Base-by-base conservation (phyloP, 2,797 vertebrate genomes). In the Oryzias sinensis region DNA sequence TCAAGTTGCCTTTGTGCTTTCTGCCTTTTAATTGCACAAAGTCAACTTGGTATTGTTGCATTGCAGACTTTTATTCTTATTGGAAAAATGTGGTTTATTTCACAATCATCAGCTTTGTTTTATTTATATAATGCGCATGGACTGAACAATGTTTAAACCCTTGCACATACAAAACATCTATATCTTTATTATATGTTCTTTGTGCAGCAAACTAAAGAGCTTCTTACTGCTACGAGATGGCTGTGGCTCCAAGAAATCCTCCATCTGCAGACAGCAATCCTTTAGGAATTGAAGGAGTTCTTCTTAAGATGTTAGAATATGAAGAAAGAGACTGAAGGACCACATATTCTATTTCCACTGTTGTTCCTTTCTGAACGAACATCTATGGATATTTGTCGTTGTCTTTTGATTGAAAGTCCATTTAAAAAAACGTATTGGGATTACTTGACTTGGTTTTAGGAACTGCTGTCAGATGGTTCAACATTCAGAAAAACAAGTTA, bases 131-230 rank as follows among this genome's bases (percentile, higher is more conserved):
- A 37, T 11, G 9, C 33, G 4, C 33, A 33, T 22, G 20, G 27
- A 27, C 27, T 49, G 70, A 65, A 49, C 33, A 5, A 11, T 47
- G 62, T 81, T 75, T 77, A 65, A 74, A 49, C 33, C 59, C 55
- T 63, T 70, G 51, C 50, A 68, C 42, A n/a, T 50, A 45, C 54
- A 65, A 58, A 46, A 43, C 2, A 15, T 46, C 25, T 53, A 49
- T 45, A 51, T 33, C 2, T 11, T 37, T 37, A 37, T 9, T 11
- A 3, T 11, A 3, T 40, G 45, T 49, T 71, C 48, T 43, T 55
- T 58, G 49, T 33, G 13, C 48, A 44, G 9, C 40, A 43, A 43
- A 62, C 48, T 49, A 56, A 62, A 59, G 25, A 45, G 65, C 45
- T 67, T 65, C 67, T 60, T 53, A 16, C 68, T 47, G 45, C 69